These are phyloP conservation scores for Standfussiana lucernea DNA, from an alignment of 2,888 invertebrate species.

Conservation along the genomic window DNA sequence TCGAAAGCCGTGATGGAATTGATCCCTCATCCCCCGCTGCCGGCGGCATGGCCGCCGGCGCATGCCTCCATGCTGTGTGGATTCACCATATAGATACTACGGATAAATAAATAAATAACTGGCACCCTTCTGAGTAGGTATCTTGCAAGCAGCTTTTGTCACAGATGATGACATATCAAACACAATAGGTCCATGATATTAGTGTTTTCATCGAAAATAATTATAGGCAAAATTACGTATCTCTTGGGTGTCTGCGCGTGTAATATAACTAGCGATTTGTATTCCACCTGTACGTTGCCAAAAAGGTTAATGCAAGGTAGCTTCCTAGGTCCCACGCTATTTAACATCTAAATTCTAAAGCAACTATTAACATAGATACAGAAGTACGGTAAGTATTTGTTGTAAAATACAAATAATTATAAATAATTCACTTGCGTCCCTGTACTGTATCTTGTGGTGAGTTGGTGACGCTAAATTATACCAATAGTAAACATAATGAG, in stretches of 20 bases:
- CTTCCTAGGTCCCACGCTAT: background rate
- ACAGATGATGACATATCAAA: background rate
- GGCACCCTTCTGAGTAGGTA: background rate
- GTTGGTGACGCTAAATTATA: slow-evolving; percentile 29
- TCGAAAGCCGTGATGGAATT: too few species aligned
- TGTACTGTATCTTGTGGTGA: slow-evolving; percentile 5
- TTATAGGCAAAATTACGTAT: background rate
- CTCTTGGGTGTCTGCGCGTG: background rate
- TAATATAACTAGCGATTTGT: background rate
- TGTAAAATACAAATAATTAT: background rate
- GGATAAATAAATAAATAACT: background rate
- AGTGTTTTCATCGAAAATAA: background rate
- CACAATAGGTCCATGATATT: background rate
- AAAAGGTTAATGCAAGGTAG: slow-evolving; percentile 3
- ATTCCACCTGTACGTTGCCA: background rate
- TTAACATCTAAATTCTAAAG: slow-evolving; percentile 4
- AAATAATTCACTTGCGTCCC: slow-evolving; percentile 30
- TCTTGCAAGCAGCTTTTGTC: background rate
- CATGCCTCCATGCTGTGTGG: too few species aligned
- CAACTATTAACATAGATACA: background rate
- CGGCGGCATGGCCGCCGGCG: too few species aligned
- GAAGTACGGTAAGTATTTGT: background rate
- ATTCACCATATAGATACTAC: too few species aligned
- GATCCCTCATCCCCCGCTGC: too few species aligned
- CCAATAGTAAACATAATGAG: slow-evolving; percentile 59